Conservation (phyloP, 2,797 vertebrate species). For the Microtus agrestis region DNA sequence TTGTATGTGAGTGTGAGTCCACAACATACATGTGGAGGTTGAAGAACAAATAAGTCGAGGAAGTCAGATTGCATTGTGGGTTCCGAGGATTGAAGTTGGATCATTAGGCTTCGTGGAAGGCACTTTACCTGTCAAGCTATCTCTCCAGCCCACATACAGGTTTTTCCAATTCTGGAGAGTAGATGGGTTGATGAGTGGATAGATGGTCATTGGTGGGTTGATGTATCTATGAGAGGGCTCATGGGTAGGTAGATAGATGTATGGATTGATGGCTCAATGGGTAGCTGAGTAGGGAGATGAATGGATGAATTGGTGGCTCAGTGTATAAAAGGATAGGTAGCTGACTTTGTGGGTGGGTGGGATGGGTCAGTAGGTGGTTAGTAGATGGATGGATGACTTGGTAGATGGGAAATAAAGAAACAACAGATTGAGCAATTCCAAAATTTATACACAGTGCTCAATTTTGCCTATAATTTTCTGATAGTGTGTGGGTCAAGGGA, state of each 20-base stretch:
- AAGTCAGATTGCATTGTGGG: neutral
- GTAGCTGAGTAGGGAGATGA: neutral
- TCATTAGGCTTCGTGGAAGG: neutral
- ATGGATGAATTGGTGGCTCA: neutral
- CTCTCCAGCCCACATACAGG: too few species aligned
- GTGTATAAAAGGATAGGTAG: too few species aligned
- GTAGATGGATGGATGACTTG: neutral
- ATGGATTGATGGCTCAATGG: neutral
- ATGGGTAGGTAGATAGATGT: neutral
- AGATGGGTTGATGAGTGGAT: neutral
- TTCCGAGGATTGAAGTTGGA: neutral
- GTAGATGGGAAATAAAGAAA: too few species aligned
- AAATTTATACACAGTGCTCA: neutral
- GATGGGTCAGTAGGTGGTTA: neutral
- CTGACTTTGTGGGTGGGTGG: neutral
- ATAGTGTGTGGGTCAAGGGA: rapidly evolving
- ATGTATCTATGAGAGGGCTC: too few species aligned
- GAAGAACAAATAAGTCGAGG: neutral
- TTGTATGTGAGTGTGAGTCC: neutral
- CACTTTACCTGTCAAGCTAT: neutral
- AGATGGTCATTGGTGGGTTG: neutral
- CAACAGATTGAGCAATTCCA: rapidly evolving
- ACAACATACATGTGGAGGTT: neutral
- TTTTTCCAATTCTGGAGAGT: neutral
- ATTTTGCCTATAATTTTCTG: neutral